phyloP scores from a whole-genome alignment of 2,888 invertebrate species.

The Cephus rjabovi region DNA sequence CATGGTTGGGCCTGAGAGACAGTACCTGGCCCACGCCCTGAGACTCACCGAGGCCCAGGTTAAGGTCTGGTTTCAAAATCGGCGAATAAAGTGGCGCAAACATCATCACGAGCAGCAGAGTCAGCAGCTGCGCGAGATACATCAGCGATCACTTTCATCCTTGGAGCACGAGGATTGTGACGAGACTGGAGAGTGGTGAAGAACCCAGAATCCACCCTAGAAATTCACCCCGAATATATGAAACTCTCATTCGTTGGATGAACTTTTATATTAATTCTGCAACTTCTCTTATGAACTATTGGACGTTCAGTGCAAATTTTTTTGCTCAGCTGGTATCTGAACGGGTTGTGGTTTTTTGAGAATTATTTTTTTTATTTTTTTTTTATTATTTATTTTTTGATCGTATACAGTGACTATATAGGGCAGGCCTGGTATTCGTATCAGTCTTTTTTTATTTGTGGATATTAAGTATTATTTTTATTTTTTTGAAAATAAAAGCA shows the following conservation, averaged over 20 bases:
- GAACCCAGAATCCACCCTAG: background rate
- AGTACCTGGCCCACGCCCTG: conserved; percentile 89
- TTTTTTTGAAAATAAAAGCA: conserved; percentile 2
- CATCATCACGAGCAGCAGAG: conserved; percentile 93
- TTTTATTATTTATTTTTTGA: conserved; percentile 7
- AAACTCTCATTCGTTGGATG: background rate
- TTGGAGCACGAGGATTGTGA: conserved; percentile 68
- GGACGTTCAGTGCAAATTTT: background rate
- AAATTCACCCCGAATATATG: background rate
- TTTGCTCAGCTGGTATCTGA: background rate
- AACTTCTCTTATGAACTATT: background rate
- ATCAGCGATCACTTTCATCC: conserved; percentile 58
- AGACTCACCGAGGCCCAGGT: conserved; percentile 92
- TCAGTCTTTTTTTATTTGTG: background rate
- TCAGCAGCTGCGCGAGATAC: conserved; percentile 77
- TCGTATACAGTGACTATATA: conserved; percentile 15
- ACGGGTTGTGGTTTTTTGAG: conserved; percentile 7
- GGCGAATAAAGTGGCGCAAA: conserved; percentile 96
- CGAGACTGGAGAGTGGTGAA: conserved; percentile 66
- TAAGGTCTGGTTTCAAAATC: conserved; percentile 76
- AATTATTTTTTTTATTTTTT: background rate
- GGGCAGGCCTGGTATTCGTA: background rate
- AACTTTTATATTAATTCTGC: background rate
- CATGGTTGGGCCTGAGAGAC: conserved; percentile 96
- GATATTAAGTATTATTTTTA: background rate